These are phyloP conservation scores for Melanchra persicariae DNA, from an alignment of 2,888 invertebrate genomes.

Conservation along the genomic window DNA sequence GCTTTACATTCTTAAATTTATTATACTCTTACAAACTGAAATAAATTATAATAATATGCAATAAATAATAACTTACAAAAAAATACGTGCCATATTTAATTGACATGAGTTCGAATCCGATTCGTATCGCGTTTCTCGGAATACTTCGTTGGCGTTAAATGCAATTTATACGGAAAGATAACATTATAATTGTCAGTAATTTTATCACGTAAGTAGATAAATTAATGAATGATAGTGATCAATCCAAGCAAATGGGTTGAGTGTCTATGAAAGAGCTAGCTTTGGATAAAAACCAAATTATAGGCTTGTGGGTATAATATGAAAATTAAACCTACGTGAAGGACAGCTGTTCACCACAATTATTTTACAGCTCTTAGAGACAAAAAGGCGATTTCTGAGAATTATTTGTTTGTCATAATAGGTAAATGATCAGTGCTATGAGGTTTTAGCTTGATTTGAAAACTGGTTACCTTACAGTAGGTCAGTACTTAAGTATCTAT, in stretches of 20 bases:
- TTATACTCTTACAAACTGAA: neutral
- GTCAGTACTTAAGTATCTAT: no score
- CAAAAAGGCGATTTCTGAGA: no score
- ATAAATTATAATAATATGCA: neutral
- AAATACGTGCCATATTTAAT: constrained; percentile 4
- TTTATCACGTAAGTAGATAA: constrained; percentile 1
- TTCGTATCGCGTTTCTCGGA: constrained; percentile 21
- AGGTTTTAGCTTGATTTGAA: no score
- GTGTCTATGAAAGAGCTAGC: neutral
- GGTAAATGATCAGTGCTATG: no score
- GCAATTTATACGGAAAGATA: constrained; percentile 12
- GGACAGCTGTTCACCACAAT: no score
- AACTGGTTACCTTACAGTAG: no score
- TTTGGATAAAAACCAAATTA: neutral
- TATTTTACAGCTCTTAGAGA: no score
- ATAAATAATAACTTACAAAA: neutral
- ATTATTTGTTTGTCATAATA: no score
- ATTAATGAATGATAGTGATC: neutral
- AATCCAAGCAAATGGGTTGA: neutral
- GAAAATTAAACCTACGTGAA: no score
- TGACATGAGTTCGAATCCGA: neutral
- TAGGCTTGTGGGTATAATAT: no score
- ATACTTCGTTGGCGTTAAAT: constrained; percentile 8
- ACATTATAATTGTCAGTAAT: neutral
- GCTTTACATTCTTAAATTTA: no score